These are phyloP conservation scores for Smittia sp. DNA, from an alignment of 2,888 invertebrate genomes.

Conservation along the genomic window DNA sequence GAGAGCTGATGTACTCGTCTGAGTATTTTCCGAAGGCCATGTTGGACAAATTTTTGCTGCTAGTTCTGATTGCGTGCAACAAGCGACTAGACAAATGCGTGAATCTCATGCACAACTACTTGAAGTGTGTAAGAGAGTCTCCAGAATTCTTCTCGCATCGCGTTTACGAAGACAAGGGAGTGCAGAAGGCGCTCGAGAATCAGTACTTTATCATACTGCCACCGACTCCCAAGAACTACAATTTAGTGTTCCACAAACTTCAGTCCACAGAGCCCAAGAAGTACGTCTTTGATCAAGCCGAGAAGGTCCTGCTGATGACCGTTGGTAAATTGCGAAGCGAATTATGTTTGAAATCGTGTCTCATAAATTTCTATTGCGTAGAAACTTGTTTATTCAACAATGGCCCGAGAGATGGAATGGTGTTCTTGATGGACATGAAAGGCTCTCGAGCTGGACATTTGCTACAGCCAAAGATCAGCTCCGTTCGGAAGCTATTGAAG, in stretches of 20 bases:
- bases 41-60: background rate
- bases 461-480: slow-evolving; percentile 58
- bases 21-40: background rate
- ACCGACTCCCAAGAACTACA: slow-evolving; percentile 15
- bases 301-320: slow-evolving; percentile 13
- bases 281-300: slow-evolving; percentile 3
- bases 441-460: slow-evolving; percentile 63
- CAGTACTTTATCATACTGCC: slow-evolving; percentile 48
- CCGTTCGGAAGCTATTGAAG: slow-evolving; percentile 62
- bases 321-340: background rate
- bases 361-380: no score
- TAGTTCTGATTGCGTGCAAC: background rate
- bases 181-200: slow-evolving; percentile 51
- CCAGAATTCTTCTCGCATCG: slow-evolving; percentile 56
- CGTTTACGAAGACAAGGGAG: slow-evolving; percentile 49
- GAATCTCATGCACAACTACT: slow-evolving; percentile 51
- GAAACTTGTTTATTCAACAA: background rate
- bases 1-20: background rate
- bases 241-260: background rate
- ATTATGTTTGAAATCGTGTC: no score
- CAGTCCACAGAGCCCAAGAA: background rate
- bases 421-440: slow-evolving; percentile 67
- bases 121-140: slow-evolving; percentile 51
- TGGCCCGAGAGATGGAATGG: slow-evolving; percentile 54
- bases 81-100: background rate